phyloP scores from a whole-genome alignment of 2,888 invertebrate species.

The Eristalis arbustorum region DNA sequence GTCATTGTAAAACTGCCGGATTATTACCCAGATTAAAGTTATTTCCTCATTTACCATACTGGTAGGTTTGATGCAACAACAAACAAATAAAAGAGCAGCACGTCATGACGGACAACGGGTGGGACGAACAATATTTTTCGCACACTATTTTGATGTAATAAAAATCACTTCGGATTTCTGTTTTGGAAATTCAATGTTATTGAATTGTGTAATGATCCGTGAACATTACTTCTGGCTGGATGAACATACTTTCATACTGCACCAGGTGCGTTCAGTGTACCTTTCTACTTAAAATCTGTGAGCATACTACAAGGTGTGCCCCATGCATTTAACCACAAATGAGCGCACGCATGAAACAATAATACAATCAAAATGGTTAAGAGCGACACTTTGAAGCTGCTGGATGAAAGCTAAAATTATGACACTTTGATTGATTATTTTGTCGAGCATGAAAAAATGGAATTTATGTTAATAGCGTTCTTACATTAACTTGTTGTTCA shows the following conservation, averaged over 20 bases:
- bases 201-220: constrained; percentile 57
- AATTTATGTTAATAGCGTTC: background rate
- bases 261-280: background rate
- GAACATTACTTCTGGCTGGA: constrained; percentile 9
- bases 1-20: too few species aligned
- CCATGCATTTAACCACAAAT: background rate
- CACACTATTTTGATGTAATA: constrained; percentile 27
- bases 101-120: too few species aligned
- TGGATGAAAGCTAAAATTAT: background rate
- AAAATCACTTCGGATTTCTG: background rate
- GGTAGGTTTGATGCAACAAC: too few species aligned
- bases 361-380: background rate
- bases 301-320: background rate
- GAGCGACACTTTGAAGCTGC: background rate
- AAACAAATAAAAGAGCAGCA: too few species aligned
- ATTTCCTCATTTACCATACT: too few species aligned
- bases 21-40: too few species aligned
- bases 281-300: too few species aligned
- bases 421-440: background rate
- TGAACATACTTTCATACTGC: background rate
- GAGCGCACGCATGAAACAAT: background rate
- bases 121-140: background rate
- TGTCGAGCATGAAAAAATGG: background rate
- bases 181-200: constrained; percentile 32
- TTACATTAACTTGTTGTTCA: background rate